Percentiles rank a stretch among this genome's conserved stretches.
Evolutionary conservation across 2,888 invertebrate genomes (phyloP).

Genomic region (Phlogophora meticulosa): DNA sequence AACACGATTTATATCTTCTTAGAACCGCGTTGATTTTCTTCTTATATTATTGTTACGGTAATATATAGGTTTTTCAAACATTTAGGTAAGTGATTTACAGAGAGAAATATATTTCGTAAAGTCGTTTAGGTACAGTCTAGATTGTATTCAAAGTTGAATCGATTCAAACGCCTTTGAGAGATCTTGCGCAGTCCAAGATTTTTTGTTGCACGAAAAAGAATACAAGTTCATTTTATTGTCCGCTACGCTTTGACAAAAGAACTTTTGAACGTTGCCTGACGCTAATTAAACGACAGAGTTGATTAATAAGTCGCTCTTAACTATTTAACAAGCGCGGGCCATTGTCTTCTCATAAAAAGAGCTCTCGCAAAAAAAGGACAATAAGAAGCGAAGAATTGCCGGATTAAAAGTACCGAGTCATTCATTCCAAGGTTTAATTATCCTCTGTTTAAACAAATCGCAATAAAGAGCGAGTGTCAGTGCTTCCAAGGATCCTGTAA

Average conservation of each 20-base stretch:
- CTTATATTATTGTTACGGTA: slow-evolving; percentile 54
- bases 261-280: slow-evolving; percentile 74
- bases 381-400: slow-evolving; percentile 77
- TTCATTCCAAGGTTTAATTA: slow-evolving; percentile 88
- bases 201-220: slow-evolving; percentile 48
- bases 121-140: background rate
- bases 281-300: slow-evolving; percentile 85
- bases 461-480: slow-evolving; percentile 81
- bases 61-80: slow-evolving; percentile 24
- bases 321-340: slow-evolving; percentile 85
- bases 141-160: slow-evolving; percentile 8
- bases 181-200: slow-evolving; percentile 34
- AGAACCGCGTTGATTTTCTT: slow-evolving; percentile 68
- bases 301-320: slow-evolving; percentile 86
- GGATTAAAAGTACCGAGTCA: slow-evolving; percentile 86
- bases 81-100: slow-evolving; percentile 6
- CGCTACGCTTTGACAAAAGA: slow-evolving; percentile 73
- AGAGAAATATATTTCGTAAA: background rate
- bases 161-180: slow-evolving; percentile 40
- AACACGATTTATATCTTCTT: slow-evolving; percentile 70
- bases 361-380: slow-evolving; percentile 77
- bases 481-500: slow-evolving; percentile 74
- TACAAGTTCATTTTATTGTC: slow-evolving; percentile 68
- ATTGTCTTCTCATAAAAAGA: slow-evolving; percentile 85
- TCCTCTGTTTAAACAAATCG: slow-evolving; percentile 89